These are phyloP conservation scores for Festucalex cinctus DNA, from an alignment of 2,113 vertebrate species.

Conservation along the genomic window DNA sequence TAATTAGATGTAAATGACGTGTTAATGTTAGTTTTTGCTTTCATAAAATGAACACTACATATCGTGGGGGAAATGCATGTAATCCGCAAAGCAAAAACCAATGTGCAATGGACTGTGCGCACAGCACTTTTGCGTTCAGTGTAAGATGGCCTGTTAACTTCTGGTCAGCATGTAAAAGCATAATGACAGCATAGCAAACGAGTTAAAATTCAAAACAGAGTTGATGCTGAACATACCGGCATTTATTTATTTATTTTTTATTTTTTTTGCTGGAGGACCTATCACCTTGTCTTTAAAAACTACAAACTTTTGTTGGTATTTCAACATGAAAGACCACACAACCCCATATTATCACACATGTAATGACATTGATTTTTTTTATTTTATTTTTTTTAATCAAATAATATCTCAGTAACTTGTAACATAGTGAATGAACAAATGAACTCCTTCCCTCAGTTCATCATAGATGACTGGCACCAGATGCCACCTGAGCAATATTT, in stretches of 20 bases:
- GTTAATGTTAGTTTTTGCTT: background rate
- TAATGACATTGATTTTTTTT: too few species aligned
- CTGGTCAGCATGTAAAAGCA: background rate
- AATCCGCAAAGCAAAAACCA: background rate
- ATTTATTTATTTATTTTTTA: too few species aligned
- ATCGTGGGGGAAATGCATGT: background rate
- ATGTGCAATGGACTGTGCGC: background rate
- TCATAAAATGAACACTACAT: background rate
- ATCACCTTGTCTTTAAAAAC: background rate
- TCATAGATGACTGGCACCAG: too few species aligned
- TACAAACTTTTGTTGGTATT: background rate
- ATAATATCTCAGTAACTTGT: background rate
- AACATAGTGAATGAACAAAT: background rate
- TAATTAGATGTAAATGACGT: background rate
- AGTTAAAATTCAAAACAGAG: background rate
- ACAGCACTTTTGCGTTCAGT: background rate
- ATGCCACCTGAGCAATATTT: too few species aligned
- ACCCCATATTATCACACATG: background rate
- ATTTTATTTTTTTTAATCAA: background rate
- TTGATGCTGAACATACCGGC: background rate
- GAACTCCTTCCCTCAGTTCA: too few species aligned
- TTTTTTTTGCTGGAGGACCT: background rate
- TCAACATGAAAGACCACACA: background rate
- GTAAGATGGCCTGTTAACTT: background rate
- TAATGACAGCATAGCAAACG: background rate